Conservation (phyloP, 1,140 invertebrate species). For the Battus philenor region DNA sequence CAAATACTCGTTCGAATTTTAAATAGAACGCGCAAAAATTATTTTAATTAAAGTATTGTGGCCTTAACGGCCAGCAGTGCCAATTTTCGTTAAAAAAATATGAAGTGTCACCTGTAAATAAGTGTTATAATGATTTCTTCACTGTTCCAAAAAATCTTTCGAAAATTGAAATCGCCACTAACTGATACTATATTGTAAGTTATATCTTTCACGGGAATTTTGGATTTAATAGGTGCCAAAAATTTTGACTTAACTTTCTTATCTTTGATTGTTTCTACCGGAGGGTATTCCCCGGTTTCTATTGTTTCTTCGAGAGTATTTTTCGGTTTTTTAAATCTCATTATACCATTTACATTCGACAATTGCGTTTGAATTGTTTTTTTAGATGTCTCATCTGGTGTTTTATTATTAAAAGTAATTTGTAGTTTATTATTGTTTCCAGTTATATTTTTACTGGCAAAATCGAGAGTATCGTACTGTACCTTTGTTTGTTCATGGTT, state of each 20-base stretch:
- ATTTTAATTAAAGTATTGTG: too few relatives aligned
- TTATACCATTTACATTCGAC: constrained; percentile 45
- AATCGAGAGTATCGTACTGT: too few relatives aligned
- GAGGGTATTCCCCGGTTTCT: not conserved
- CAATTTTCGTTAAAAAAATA: not conserved
- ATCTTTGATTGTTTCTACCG: constrained; percentile 18
- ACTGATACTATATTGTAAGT: constrained; percentile 26
- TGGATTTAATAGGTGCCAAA: constrained; percentile 45
- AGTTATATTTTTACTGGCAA: not conserved
- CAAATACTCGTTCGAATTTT: too few relatives aligned
- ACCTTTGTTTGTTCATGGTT: not conserved
- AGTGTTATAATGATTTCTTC: constrained; percentile 31
- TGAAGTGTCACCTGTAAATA: constrained; percentile 32
- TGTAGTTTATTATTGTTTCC: not conserved
- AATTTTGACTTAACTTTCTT: constrained; percentile 39
- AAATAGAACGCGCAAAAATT: too few relatives aligned
- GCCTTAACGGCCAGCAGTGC: too few relatives aligned
- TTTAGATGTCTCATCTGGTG: constrained; percentile 16
- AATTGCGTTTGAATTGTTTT: constrained; percentile 46
- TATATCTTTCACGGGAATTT: constrained; percentile 38
- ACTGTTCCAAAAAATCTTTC: not conserved
- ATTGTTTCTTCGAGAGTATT: constrained; percentile 2
- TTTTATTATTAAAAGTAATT: constrained; percentile 4
- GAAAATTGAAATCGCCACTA: constrained; percentile 14
- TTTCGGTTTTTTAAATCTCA: constrained; percentile 52